These are phyloP conservation scores for Hirudo medicinalis DNA, from an alignment of 1,140 invertebrate species.

Conservation along the genomic window DNA sequence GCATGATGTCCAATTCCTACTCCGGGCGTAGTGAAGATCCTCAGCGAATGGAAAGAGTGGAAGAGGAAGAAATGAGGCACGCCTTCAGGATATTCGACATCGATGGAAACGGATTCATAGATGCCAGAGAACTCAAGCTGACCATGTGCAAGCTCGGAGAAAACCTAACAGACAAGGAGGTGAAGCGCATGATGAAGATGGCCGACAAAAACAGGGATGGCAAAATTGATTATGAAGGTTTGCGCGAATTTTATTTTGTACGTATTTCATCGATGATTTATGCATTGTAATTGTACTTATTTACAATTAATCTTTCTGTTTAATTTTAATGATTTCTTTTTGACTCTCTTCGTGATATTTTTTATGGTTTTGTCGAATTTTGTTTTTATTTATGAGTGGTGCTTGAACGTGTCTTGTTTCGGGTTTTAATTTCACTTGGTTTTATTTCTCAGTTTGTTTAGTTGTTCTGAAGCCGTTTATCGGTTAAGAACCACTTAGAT, in stretches of 20 bases:
- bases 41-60: background rate
- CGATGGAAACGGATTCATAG: slow-evolving; percentile 22
- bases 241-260: background rate
- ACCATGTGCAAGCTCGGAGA: slow-evolving; percentile 23
- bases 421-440: no score
- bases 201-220: slow-evolving; percentile 24
- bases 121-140: slow-evolving; percentile 18
- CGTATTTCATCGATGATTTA: no score
- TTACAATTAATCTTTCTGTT: no score
- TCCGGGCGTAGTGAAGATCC: slow-evolving; percentile 43
- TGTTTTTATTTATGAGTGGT: no score
- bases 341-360: no score
- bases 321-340: no score
- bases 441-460: no score
- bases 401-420: no score
- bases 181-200: slow-evolving; percentile 20
- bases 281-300: no score
- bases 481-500: no score
- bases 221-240: slow-evolving; percentile 21
- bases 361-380: no score
- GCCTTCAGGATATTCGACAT: slow-evolving; percentile 22
- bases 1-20: slow-evolving; percentile 85
- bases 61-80: slow-evolving; percentile 22
- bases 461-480: no score
- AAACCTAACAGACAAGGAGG: slow-evolving; percentile 21